Evolutionary conservation across 2,113 vertebrate genomes (phyloP).

Genomic region (Marmota flaviventris): DNA sequence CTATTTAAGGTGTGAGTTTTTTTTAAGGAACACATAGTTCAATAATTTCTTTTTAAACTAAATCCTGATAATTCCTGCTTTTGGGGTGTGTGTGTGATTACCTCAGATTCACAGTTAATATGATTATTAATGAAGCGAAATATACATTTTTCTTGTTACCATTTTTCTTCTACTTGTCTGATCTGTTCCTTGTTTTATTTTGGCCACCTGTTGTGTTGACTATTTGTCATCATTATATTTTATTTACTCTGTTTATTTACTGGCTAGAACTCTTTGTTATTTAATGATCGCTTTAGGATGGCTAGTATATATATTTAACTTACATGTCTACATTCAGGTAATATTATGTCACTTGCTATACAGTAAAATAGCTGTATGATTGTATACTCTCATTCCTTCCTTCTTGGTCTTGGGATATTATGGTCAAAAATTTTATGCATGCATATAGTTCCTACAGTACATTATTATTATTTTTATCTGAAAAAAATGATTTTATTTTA

Average conservation of each 20-base stretch:
- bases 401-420: background rate
- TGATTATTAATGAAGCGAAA: background rate
- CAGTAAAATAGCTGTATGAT: background rate
- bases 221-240: background rate
- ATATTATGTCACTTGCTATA: background rate
- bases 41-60: background rate
- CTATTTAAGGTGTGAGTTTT: background rate
- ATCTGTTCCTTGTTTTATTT: background rate
- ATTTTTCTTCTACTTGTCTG: background rate
- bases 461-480: background rate
- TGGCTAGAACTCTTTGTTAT: background rate
- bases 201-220: background rate
- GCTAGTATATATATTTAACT: background rate
- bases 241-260: background rate
- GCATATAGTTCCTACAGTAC: background rate
- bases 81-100: background rate
- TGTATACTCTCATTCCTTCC: background rate
- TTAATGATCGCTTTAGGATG: background rate
- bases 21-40: background rate
- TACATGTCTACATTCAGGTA: background rate
- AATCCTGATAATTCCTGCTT: background rate
- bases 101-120: background rate
- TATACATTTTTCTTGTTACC: background rate
- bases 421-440: background rate
- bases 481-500: background rate